Conservation (phyloP, 2,888 invertebrate genomes). For the Geophilus truncorum region DNA sequence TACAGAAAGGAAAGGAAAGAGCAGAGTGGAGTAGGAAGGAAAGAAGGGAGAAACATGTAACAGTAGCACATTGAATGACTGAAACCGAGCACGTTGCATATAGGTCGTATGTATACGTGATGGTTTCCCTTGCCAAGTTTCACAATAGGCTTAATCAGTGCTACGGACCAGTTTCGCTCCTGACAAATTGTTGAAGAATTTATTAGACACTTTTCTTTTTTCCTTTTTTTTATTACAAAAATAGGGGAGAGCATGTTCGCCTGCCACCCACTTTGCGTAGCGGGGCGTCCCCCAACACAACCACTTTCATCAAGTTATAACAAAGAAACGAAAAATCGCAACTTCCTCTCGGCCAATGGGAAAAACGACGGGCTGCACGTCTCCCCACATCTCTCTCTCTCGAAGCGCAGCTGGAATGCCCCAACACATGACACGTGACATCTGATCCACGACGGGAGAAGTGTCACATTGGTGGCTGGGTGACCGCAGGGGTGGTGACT, state of each 20-base stretch:
- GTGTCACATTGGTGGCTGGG: constrained; percentile 10
- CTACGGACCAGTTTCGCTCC: background rate
- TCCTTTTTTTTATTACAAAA: constrained; percentile 12
- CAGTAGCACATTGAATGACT: background rate
- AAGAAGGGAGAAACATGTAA: background rate
- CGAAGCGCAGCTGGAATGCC: background rate
- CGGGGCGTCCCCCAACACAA: constrained; percentile 25
- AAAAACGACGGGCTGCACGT: background rate
- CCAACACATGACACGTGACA: constrained; percentile 24
- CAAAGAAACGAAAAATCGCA: constrained; percentile 22
- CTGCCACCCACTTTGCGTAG: constrained; percentile 15
- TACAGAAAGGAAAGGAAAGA: background rate
- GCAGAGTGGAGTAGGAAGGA: background rate
- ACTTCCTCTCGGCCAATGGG: constrained; percentile 11
- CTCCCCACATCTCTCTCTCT: background rate
- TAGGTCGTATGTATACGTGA: background rate
- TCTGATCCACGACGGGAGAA: constrained; percentile 18
- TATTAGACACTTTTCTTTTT: constrained; percentile 8
- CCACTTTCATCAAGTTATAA: constrained; percentile 27
- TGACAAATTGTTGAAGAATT: constrained; percentile 30
- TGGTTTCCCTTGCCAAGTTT: background rate
- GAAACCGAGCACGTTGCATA: background rate
- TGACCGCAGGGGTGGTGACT: constrained; percentile 22
- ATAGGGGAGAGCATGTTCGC: constrained; percentile 12
- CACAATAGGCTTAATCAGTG: background rate